Conservation (phyloP, 2,113 vertebrate species). For the Spheniscus mendiculus region DNA sequence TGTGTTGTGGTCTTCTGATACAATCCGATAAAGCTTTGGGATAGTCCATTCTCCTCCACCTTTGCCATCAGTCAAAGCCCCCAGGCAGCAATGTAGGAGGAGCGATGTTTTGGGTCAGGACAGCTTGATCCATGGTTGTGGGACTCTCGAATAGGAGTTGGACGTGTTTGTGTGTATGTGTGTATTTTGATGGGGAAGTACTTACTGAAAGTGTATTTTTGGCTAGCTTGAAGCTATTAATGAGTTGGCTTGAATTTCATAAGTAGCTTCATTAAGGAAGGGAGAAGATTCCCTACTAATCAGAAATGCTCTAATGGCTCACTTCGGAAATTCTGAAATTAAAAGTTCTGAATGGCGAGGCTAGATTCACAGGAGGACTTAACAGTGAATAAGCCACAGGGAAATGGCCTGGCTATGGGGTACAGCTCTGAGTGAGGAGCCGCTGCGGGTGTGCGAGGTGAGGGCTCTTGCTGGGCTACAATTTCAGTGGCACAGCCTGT, state of each 20-base stretch:
- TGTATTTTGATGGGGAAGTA: not conserved
- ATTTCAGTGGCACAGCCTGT: not conserved
- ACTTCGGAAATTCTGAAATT: not conserved
- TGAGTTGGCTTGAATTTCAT: not conserved
- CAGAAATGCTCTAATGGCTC: not conserved
- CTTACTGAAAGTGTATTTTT: not conserved
- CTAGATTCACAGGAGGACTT: not conserved
- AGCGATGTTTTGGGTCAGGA: not conserved
- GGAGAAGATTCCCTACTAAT: not conserved
- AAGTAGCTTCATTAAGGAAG: not conserved
- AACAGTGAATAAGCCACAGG: rapidly evolving
- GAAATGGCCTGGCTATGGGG: rapidly evolving
- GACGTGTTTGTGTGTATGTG: not conserved
- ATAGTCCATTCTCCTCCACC: not conserved
- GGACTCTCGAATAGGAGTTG: not conserved
- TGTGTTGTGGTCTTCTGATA: not conserved
- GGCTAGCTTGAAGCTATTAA: not conserved
- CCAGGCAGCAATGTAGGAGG: not conserved
- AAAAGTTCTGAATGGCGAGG: not conserved
- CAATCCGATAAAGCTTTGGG: not conserved
- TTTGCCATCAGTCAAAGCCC: not conserved
- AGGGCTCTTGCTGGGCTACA: rapidly evolving
- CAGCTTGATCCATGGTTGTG: not conserved
- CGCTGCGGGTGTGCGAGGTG: rapidly evolving
- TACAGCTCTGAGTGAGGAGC: rapidly evolving